Percentiles rank a stretch among this genome's conserved stretches.
phyloP scores from a whole-genome alignment of 2,113 vertebrate species.

The Plecturocebus donacophilus region DNA sequence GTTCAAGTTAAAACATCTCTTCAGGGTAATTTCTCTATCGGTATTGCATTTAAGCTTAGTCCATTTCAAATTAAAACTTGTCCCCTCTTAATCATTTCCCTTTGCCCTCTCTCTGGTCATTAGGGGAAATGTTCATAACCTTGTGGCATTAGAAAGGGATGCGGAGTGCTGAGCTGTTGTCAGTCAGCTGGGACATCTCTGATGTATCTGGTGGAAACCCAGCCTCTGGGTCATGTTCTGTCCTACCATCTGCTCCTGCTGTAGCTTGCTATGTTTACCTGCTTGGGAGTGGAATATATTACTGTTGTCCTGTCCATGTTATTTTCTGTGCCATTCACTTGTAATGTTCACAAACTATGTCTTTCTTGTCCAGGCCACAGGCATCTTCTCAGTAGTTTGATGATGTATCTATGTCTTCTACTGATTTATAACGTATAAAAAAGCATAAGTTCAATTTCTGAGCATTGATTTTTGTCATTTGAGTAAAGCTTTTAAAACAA shows the following conservation, averaged over 20 bases:
- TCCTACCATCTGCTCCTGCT: background rate
- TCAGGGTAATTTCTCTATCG: background rate
- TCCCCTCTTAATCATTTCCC: background rate
- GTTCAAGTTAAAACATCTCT: background rate
- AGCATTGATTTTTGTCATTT: background rate
- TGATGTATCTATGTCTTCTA: background rate
- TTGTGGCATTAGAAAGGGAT: background rate
- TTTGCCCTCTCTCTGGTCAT: background rate
- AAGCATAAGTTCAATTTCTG: background rate
- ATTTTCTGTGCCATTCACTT: no score
- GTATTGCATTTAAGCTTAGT: background rate
- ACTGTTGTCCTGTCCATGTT: no score
- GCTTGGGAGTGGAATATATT: background rate
- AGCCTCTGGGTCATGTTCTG: background rate
- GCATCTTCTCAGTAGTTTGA: background rate
- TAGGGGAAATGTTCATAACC: background rate
- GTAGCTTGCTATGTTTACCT: background rate
- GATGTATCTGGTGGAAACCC: background rate
- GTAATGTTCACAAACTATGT: fast-evolving
- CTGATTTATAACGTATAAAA: background rate
- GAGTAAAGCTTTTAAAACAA: background rate
- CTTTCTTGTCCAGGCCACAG: background rate
- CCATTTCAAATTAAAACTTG: background rate
- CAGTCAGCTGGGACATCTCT: background rate
- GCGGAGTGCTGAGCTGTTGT: background rate